Percentiles rank a stretch among this genome's conserved stretches.
Evolutionary conservation across 1,140 invertebrate species (phyloP).

Genomic region (Ips nitidus): DNA sequence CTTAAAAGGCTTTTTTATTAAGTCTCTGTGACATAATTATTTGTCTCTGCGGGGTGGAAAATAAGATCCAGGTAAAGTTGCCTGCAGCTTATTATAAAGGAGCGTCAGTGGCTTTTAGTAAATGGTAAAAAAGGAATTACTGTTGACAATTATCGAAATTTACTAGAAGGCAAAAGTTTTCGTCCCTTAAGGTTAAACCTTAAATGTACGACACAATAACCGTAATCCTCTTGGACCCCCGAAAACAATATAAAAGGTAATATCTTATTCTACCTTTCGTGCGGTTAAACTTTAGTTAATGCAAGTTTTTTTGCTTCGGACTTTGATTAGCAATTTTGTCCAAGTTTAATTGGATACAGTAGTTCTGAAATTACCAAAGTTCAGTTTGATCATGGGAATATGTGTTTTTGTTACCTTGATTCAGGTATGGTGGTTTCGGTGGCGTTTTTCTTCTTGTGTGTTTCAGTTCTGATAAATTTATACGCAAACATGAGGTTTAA

Average conservation of each 20-base stretch:
- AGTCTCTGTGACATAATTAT: constrained; percentile 34
- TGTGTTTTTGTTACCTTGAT: too few relatives aligned
- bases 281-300: constrained; percentile 2
- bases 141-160: background rate
- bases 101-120: background rate
- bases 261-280: constrained; percentile 9
- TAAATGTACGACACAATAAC: constrained; percentile 10
- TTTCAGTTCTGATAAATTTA: background rate
- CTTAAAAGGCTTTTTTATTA: constrained; percentile 36
- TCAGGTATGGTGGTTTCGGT: too few relatives aligned
- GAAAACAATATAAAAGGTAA: constrained; percentile 16
- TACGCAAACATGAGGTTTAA: background rate
- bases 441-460: too few relatives aligned
- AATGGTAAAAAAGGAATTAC: background rate
- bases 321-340: constrained; percentile 5
- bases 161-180: background rate
- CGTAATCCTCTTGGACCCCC: constrained; percentile 8
- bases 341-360: constrained; percentile 13
- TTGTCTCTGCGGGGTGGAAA: constrained; percentile 21
- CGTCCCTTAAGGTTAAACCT: background rate
- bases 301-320: constrained; percentile 7
- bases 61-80: constrained; percentile 9
- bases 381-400: too few relatives aligned
- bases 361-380: too few relatives aligned
- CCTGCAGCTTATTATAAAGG: background rate